Evolutionary conservation across 2,888 invertebrate genomes (phyloP).

Genomic region (Pristionchus japonicus): DNA sequence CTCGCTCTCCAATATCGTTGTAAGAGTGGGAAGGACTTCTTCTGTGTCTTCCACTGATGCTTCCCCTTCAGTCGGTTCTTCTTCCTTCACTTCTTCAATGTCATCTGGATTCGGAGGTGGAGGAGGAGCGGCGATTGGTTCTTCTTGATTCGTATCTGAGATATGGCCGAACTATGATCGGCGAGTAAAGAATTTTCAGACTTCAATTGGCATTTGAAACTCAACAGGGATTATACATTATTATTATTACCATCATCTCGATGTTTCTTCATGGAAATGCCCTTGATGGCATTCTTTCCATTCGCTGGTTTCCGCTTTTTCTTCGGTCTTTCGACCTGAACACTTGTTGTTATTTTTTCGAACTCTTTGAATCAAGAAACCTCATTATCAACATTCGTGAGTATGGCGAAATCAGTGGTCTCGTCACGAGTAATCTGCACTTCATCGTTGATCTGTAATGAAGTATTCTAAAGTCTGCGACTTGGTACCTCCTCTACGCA

Average conservation of each 20-base stretch:
- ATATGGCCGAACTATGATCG: background rate
- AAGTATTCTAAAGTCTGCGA: background rate
- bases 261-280: slow-evolving; percentile 31
- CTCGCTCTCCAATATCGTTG: background rate
- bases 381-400: slow-evolving; percentile 4
- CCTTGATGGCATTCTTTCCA: background rate
- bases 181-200: background rate
- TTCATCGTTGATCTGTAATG: slow-evolving; percentile 42
- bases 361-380: background rate
- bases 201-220: background rate
- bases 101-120: background rate
- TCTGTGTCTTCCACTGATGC: background rate
- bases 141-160: slow-evolving; percentile 29
- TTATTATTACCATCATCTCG: background rate
- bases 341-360: background rate
- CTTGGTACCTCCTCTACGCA: background rate
- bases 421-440: slow-evolving; percentile 36
- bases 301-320: background rate
- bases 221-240: background rate
- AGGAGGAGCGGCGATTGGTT: background rate
- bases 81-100: background rate
- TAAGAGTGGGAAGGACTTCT: background rate
- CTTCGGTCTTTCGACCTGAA: background rate
- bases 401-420: background rate
- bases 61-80: background rate